Evolutionary conservation across 1,140 invertebrate species (phyloP).

Genomic region (Orchesella cincta): DNA sequence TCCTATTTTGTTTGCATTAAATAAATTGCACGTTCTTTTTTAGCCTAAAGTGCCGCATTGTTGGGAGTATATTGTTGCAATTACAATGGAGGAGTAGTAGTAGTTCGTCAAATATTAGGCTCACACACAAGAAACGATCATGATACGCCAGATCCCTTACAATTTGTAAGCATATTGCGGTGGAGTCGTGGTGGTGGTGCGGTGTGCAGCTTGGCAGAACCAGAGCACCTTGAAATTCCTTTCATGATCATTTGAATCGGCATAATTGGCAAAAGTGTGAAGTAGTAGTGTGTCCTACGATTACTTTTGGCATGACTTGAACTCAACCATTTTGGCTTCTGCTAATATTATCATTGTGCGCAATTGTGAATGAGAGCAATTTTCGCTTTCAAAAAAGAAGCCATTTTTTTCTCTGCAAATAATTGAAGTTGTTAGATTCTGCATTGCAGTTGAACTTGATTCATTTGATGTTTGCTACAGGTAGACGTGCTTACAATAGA

Average conservation of each 20-base stretch:
- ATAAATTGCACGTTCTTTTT: too few species aligned
- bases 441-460: neutral
- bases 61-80: too few species aligned
- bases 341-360: neutral
- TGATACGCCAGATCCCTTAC: too few species aligned
- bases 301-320: neutral
- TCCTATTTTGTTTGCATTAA: too few species aligned
- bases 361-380: neutral
- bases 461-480: too few species aligned
- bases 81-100: too few species aligned
- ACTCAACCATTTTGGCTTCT: neutral
- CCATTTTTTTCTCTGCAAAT: neutral
- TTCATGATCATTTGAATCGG: constrained; percentile 20
- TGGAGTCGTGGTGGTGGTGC: too few species aligned
- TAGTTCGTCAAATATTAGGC: too few species aligned
- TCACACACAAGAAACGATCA: too few species aligned
- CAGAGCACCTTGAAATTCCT: constrained; percentile 12
- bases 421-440: neutral
- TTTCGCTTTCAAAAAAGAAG: neutral
- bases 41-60: too few species aligned
- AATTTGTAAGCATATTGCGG: too few species aligned
- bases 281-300: neutral
- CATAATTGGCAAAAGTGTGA: constrained; percentile 1
- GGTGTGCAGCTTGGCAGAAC: neutral
- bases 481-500: too few species aligned